phyloP scores from a whole-genome alignment of 2,113 vertebrate species.

The Labeo rohita region DNA sequence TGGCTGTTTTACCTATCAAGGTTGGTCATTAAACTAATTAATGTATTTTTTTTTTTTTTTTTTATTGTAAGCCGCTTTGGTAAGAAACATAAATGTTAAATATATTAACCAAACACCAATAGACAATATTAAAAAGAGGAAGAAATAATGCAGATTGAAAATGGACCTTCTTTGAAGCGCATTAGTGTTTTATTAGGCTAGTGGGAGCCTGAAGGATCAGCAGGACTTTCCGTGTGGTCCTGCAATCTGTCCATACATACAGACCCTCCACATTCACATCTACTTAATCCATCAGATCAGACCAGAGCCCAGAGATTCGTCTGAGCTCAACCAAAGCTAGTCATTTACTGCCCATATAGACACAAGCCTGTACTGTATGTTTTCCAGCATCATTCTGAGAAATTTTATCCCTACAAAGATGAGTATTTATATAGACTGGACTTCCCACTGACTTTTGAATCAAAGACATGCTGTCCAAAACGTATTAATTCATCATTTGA shows the following conservation, averaged over 20 bases:
- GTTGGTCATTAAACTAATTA: neutral
- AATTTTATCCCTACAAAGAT: neutral
- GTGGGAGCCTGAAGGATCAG: neutral
- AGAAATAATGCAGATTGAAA: neutral
- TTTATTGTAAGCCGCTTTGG: neutral
- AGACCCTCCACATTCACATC: neutral
- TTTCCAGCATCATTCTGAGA: neutral
- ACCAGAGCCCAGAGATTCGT: neutral
- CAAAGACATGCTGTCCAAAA: too few species aligned
- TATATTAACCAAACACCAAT: neutral
- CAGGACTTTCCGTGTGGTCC: neutral
- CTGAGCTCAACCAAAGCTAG: neutral
- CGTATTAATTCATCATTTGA: too few species aligned
- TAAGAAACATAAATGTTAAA: neutral
- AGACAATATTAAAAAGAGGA: neutral
- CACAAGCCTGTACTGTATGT: neutral
- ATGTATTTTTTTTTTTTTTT: too few species aligned
- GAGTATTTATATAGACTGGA: neutral
- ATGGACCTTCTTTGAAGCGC: neutral
- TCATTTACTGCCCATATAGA: constrained; percentile 11
- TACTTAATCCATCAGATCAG: constrained; percentile 5
- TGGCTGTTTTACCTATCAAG: neutral
- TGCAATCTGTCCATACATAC: neutral
- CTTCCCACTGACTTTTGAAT: neutral
- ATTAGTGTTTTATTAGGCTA: constrained; percentile 10